phyloP scores from a whole-genome alignment of 2,797 vertebrate genomes.

The Spatula versicolor region DNA sequence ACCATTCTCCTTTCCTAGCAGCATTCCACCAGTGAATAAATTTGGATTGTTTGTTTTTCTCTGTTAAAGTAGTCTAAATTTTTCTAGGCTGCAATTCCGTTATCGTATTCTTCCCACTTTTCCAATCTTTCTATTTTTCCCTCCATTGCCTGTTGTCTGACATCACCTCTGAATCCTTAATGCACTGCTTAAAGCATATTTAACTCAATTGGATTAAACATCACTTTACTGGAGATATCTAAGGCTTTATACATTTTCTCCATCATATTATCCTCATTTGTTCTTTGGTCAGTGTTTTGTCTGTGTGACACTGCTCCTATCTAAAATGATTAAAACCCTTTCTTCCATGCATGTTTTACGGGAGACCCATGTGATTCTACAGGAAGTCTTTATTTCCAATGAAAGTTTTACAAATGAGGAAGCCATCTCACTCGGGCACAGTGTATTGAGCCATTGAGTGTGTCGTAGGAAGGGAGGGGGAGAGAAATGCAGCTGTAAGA shows the following conservation, averaged over 20 bases:
- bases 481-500: not conserved
- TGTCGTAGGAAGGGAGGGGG: not conserved
- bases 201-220: conserved; percentile 33
- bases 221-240: not conserved
- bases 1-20: not conserved
- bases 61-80: not conserved
- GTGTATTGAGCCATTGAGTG: not conserved
- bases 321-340: not conserved
- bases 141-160: not conserved
- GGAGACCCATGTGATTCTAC: not conserved
- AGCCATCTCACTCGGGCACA: not conserved
- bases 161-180: conserved; percentile 41
- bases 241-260: not conserved
- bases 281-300: conserved; percentile 24
- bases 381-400: not conserved
- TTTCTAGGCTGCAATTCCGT: not conserved
- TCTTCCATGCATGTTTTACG: not conserved
- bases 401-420: not conserved
- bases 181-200: not conserved
- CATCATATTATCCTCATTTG: not conserved
- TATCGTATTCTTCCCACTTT: not conserved
- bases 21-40: not conserved
- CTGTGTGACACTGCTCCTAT: not conserved
- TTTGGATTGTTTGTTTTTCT: not conserved
- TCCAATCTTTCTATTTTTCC: not conserved